phyloP scores from a whole-genome alignment of 2,797 vertebrate genomes.

The Sebastolobus altivelis region DNA sequence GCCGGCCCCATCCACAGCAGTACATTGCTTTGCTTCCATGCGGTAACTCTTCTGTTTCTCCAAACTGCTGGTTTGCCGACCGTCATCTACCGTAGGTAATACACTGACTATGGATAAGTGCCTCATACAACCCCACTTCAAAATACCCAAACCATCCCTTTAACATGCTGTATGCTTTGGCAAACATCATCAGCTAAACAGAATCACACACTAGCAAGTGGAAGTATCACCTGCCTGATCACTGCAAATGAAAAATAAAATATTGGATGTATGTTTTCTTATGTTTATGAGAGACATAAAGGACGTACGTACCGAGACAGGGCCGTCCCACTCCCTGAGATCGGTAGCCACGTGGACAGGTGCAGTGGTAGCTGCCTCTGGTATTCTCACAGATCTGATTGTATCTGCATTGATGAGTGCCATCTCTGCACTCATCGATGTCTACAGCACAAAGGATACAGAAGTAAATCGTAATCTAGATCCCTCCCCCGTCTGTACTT shows the following conservation, averaged over 20 bases:
- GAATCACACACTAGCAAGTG: background rate
- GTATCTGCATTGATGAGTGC: slow-evolving; percentile 94
- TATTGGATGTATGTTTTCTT: background rate
- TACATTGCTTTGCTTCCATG: no score
- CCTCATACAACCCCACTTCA: no score
- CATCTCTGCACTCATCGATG: slow-evolving; percentile 94
- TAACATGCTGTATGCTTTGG: slow-evolving; percentile 13
- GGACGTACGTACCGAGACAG: slow-evolving; percentile 90
- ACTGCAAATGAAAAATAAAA: background rate
- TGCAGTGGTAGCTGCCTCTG: slow-evolving; percentile 93
- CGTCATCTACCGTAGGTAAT: no score
- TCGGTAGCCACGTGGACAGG: slow-evolving; percentile 92
- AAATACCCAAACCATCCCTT: background rate
- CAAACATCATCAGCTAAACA: background rate
- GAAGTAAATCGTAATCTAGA: background rate
- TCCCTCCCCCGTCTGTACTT: background rate
- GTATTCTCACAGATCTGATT: slow-evolving; percentile 98
- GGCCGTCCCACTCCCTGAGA: slow-evolving; percentile 91
- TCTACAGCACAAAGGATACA: slow-evolving; percentile 79
- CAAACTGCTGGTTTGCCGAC: no score
- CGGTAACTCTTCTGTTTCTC: no score
- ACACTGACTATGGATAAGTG: no score
- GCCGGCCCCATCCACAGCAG: no score
- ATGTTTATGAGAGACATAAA: background rate
- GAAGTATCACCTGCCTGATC: background rate